Evolutionary conservation across 2,888 invertebrate species (phyloP).

Genomic region (Mythimna albipuncta): DNA sequence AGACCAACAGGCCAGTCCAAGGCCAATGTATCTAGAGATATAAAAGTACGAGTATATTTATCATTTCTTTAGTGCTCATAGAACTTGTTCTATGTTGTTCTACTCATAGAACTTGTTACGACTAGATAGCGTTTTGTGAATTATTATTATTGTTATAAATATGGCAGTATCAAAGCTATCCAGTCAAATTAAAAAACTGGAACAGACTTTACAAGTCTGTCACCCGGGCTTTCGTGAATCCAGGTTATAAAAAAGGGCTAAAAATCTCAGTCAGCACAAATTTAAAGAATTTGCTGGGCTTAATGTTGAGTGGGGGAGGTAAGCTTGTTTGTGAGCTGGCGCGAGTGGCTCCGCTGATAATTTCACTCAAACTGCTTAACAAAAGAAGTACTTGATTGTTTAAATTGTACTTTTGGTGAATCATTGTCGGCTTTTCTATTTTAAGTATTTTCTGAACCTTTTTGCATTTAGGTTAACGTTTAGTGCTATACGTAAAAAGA

Average conservation of each 20-base stretch:
- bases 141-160: no score
- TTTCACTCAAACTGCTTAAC: conserved; percentile 47
- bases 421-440: conserved; percentile 21
- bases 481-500: no score
- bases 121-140: no score
- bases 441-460: neutral
- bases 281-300: conserved; percentile 43
- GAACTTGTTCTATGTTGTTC: no score
- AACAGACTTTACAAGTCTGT: neutral
- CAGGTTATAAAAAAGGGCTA: conserved; percentile 25
- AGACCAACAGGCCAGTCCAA: no score
- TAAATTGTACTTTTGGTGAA: conserved; percentile 28
- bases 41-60: no score
- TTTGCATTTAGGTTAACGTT: conserved; percentile 1
- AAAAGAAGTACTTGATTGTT: conserved; percentile 30
- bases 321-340: conserved; percentile 59
- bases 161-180: neutral
- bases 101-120: no score
- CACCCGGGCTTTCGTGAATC: neutral
- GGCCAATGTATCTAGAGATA: no score
- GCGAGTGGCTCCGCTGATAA: conserved; percentile 54
- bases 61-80: no score
- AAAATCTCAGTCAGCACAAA: conserved; percentile 35
- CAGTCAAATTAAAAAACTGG: neutral
- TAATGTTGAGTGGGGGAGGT: conserved; percentile 28